A percentile compares a stretch with the other conserved stretches of the same genome.
Conservation (phyloP, 2,888 invertebrate species). For the Philopedon plagiatum region DNA sequence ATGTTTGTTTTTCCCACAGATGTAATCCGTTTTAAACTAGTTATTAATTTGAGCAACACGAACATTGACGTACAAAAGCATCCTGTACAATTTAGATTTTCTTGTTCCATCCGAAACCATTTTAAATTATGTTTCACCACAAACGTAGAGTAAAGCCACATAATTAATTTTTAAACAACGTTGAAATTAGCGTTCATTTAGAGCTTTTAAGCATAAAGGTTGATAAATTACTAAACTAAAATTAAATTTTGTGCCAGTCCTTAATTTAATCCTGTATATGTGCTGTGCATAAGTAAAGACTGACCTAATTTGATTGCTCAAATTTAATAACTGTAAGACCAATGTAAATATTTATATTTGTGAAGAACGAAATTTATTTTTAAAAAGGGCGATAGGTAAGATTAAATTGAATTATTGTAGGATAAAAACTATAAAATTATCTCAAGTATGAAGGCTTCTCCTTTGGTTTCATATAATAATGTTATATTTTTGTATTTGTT, state of each 20-base stretch:
- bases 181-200: not conserved
- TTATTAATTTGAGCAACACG: too few relatives aligned
- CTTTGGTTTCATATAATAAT: too few relatives aligned
- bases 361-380: too few relatives aligned
- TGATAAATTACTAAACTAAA: conserved; percentile 7
- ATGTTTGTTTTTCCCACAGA: too few relatives aligned
- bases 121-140: not conserved
- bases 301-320: not conserved
- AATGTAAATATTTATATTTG: not conserved
- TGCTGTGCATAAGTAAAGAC: not conserved
- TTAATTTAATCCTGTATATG: not conserved
- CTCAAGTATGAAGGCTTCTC: too few relatives aligned
- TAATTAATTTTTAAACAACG: conserved; percentile 8
- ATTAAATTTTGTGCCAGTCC: not conserved
- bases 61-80: too few relatives aligned
- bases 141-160: not conserved
- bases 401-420: too few relatives aligned
- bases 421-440: too few relatives aligned
- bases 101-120: not conserved
- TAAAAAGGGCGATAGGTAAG: too few relatives aligned
- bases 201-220: conserved; percentile 3
- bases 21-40: too few relatives aligned
- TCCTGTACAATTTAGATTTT: not conserved
- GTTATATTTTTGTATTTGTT: too few relatives aligned
- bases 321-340: not conserved